These are phyloP conservation scores for Orchestes rusci DNA, from an alignment of 2,888 invertebrate genomes.

Conservation along the genomic window DNA sequence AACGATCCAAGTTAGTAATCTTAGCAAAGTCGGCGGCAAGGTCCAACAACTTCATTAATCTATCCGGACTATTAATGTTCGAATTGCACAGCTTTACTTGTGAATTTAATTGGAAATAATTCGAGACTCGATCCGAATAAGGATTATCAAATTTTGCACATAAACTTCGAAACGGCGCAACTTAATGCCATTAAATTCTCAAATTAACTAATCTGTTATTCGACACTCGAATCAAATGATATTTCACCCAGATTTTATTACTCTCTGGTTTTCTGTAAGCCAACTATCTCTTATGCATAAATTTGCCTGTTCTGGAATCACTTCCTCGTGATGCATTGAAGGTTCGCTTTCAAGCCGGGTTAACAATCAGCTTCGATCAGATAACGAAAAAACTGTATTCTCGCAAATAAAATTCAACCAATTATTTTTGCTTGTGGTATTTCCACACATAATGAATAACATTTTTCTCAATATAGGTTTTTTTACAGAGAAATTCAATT, in stretches of 20 bases:
- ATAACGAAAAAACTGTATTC: too few relatives aligned
- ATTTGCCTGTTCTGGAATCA: too few relatives aligned
- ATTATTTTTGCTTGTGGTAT: too few relatives aligned
- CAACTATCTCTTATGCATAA: constrained; percentile 21
- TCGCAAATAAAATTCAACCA: too few relatives aligned
- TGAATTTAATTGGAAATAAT: constrained; percentile 39
- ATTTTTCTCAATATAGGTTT: too few relatives aligned
- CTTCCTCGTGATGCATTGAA: too few relatives aligned
- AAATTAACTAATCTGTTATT: constrained; percentile 27
- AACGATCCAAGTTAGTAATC: constrained; percentile 24
- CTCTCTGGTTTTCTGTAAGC: constrained; percentile 20
- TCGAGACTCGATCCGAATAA: constrained; percentile 32
- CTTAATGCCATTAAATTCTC: constrained; percentile 26
- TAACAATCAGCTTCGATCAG: too few relatives aligned
- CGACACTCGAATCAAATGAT: constrained; percentile 24
- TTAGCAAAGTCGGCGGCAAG: constrained; percentile 34
- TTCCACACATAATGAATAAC: too few relatives aligned
- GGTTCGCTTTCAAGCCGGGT: too few relatives aligned
- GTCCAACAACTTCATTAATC: constrained; percentile 43
- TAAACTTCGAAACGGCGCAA: constrained; percentile 26
- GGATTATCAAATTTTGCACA: constrained; percentile 39
- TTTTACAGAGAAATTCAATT: too few relatives aligned
- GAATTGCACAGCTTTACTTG: constrained; percentile 37
- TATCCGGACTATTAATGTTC: constrained; percentile 41
- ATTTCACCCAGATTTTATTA: constrained; percentile 25